A percentile compares a stretch with the other conserved stretches of the same genome.
Conservation (phyloP, 2,797 vertebrate genomes). For the Cuculus canorus region DNA sequence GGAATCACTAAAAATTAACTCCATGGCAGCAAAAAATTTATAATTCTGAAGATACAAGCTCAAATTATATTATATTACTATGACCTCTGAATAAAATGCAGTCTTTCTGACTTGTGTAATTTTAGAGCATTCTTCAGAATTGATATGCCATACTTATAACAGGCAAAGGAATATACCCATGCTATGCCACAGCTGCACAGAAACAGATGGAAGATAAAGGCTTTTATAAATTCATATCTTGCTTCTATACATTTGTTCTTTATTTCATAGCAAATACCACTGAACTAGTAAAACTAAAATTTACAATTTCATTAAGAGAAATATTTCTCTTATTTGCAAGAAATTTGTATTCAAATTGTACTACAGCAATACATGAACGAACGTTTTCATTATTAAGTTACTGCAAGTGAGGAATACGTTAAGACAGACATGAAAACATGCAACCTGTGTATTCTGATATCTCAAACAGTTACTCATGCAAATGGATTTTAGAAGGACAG, state of each 20-base stretch:
- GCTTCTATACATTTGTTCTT: background rate
- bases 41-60: background rate
- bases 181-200: background rate
- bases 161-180: background rate
- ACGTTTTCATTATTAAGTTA: background rate
- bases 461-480: conserved; percentile 70
- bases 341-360: background rate
- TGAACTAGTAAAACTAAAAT: background rate
- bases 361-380: background rate
- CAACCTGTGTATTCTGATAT: conserved; percentile 49
- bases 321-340: background rate
- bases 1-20: background rate
- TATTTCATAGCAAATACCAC: background rate
- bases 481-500: conserved; percentile 70
- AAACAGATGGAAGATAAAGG: background rate
- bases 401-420: conserved; percentile 65
- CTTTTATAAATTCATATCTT: conserved; percentile 2
- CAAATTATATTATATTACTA: background rate
- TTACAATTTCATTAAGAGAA: background rate
- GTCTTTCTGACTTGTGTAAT: background rate
- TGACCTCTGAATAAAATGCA: background rate
- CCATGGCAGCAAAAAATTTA: background rate
- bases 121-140: background rate
- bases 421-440: conserved; percentile 71
- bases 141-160: background rate